phyloP scores from a whole-genome alignment of 2,113 vertebrate species.

The Podarcis muralis region DNA sequence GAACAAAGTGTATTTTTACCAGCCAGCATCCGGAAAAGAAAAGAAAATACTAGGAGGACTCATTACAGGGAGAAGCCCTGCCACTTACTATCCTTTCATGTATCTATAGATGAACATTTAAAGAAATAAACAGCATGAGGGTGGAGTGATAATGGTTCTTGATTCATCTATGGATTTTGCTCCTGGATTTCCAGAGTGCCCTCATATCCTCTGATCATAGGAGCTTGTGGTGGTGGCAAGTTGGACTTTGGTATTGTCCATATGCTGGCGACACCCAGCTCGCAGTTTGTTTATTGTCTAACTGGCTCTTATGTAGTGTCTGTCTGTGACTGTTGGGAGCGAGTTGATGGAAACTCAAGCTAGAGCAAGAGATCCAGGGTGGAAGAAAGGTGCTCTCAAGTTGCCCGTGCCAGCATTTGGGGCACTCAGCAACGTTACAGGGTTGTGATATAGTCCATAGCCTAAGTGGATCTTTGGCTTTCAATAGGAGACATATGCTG shows the following conservation, averaged over 20 bases:
- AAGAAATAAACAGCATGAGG: neutral
- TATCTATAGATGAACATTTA: fast-evolving
- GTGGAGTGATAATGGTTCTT: too few species aligned
- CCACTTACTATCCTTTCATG: neutral
- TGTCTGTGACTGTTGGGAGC: neutral
- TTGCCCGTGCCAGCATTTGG: neutral
- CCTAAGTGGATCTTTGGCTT: neutral
- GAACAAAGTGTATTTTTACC: slow-evolving; percentile 16
- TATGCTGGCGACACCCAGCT: neutral
- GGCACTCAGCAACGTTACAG: too few species aligned
- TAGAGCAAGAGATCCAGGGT: neutral
- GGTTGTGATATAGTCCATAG: neutral
- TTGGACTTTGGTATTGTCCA: neutral
- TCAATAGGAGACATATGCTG: neutral
- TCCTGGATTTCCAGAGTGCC: neutral
- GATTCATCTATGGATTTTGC: neutral
- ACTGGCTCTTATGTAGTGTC: neutral
- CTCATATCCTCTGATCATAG: neutral
- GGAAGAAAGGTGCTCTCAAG: neutral
- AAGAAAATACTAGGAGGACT: slow-evolving; percentile 1
- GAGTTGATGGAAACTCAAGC: neutral
- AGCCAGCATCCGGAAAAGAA: neutral
- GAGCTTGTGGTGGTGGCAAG: neutral
- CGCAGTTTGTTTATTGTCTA: neutral
- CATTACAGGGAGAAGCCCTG: slow-evolving; percentile 14